Percentiles rank a stretch among this genome's conserved stretches.
phyloP scores from a whole-genome alignment of 2,113 vertebrate genomes.

The Ariopsis seemanni region DNA sequence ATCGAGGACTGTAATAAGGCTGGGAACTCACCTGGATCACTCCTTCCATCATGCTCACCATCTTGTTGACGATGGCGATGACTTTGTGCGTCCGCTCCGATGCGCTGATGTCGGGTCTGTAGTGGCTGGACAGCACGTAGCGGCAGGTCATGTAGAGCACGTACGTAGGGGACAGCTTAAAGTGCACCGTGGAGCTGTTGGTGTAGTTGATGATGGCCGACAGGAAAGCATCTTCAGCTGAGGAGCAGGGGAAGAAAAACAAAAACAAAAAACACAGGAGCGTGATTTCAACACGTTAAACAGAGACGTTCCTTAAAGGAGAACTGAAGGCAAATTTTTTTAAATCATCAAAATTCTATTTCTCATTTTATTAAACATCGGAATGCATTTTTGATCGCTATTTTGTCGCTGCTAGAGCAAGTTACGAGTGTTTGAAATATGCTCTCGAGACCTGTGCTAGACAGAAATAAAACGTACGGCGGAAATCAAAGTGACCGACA shows the following conservation, averaged over 20 bases:
- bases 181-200: constrained; percentile 97
- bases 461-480: too few species aligned
- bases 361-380: too few species aligned
- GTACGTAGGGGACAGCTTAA: constrained; percentile 94
- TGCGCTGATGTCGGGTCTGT: constrained; percentile 88
- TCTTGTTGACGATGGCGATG: constrained; percentile 97
- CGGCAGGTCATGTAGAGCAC: constrained; percentile 97
- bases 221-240: constrained; percentile 95
- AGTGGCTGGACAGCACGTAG: constrained; percentile 86
- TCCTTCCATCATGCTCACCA: constrained; percentile 99
- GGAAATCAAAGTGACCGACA: too few species aligned
- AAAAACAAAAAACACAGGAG: neutral
- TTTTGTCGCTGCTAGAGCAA: too few species aligned
- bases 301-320: neutral
- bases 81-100: constrained; percentile 93
- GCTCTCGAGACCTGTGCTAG: too few species aligned
- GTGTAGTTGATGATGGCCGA: constrained; percentile 98
- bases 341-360: too few species aligned
- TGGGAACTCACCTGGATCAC: constrained; percentile 94
- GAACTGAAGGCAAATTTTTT: too few species aligned
- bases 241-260: neutral
- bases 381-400: too few species aligned
- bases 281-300: neutral
- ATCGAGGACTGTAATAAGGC: neutral
- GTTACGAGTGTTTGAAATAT: too few species aligned